Base-by-base conservation (phyloP, 1,140 invertebrate species). In the Telenomus remus region DNA sequence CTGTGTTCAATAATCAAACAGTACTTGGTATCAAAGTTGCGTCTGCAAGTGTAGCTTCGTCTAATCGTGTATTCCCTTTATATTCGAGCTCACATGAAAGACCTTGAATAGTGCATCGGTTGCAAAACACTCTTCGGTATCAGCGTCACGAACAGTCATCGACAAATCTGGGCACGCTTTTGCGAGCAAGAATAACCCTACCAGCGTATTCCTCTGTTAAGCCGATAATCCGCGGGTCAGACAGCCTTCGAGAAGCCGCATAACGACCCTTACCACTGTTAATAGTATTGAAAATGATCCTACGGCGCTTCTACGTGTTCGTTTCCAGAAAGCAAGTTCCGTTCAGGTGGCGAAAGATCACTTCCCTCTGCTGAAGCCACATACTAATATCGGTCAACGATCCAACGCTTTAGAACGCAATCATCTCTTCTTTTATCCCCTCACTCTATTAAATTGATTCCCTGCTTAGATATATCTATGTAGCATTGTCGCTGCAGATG, bases 161-260 rank as follows among this genome's bases (percentile, higher is more conserved):
- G 44, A 72, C 70, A 65, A 39, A 75, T 78, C 79, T 57, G 79
- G 49, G 59, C 19, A 19, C 59, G 57, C 68, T 77, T 71, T 72
- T 56, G 54, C 65, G 68, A 50, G 51, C 68, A 65, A 81, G 81
- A 84, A 84, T 82, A 83, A 82, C 81, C 79, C 78, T 59, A 74
- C n/a, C 75, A 79, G 77, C 19, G 75, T 57, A 53, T 13, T 39
- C 33, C 47, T 50, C 68, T 60, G 70, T 14, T 87, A 87, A 86
- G 82, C 83, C 79, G 83, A 87, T 88, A 86, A 88, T 88, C 86
- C 85, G 63, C 73, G 81, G 83, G 86, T 86, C 85, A 86, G 86
- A 86, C 86, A 82, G 57, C 82, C 84, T 80, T 85, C 79, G 79
- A 70, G 86, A 88, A 88, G 85, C 85, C 86, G 57, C 82, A 84